These are phyloP conservation scores for Caerostris extrusa DNA, from an alignment of 1,140 invertebrate genomes.

Conservation along the genomic window DNA sequence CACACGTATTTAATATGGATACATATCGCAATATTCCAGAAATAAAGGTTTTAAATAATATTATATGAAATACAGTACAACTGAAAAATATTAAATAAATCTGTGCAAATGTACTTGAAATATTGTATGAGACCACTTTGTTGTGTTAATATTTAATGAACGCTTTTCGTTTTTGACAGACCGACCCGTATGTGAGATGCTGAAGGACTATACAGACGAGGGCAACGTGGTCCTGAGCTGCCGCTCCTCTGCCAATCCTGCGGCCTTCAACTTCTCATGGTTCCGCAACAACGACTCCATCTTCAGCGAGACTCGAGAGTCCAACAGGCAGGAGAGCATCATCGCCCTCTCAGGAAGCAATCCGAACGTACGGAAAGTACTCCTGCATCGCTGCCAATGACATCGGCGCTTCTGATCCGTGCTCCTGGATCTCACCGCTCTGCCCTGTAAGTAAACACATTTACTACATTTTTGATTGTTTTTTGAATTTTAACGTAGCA, in stretches of 20 bases:
- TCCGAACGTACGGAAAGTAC: conserved; percentile 76
- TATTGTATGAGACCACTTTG: too few species aligned
- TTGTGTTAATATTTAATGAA: background rate
- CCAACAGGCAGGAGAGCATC: conserved; percentile 57
- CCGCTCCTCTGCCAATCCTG: conserved; percentile 90
- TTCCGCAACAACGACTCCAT: conserved; percentile 85
- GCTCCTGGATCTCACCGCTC: conserved; percentile 72
- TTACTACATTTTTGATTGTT: background rate
- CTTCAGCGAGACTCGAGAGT: conserved; percentile 59
- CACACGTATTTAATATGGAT: too few species aligned
- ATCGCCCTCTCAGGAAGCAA: conserved; percentile 58
- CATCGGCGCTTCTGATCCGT: conserved; percentile 79
- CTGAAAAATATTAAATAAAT: too few species aligned
- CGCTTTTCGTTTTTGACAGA: conserved; percentile 83
- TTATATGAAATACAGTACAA: too few species aligned
- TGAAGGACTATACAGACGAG: conserved; percentile 85
- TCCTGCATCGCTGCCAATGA: conserved; percentile 79
- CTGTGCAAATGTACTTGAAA: too few species aligned
- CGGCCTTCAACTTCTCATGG: conserved; percentile 91
- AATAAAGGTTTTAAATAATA: too few species aligned
- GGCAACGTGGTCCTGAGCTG: conserved; percentile 88
- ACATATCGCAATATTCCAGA: too few species aligned
- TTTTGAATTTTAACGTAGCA: background rate
- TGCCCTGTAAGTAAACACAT: conserved; percentile 73
- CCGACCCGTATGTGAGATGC: conserved; percentile 91